phyloP scores from a whole-genome alignment of 2,113 vertebrate genomes.

The Bubo bubo region DNA sequence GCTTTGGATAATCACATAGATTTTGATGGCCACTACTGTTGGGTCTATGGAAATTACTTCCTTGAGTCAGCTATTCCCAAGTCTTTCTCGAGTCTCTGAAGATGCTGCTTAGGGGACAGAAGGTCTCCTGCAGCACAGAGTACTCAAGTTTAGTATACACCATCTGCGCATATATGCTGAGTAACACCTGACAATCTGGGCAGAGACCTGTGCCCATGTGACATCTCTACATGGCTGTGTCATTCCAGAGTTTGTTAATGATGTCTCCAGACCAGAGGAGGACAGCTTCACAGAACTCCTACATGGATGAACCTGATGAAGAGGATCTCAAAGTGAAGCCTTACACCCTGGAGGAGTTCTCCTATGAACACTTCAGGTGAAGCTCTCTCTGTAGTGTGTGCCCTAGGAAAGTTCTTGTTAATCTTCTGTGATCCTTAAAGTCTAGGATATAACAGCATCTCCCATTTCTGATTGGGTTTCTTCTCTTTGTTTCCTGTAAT shows the following conservation, averaged over 20 bases:
- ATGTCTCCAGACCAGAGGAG: slow-evolving; percentile 92
- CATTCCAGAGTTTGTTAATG: slow-evolving; percentile 83
- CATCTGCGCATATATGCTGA: background rate
- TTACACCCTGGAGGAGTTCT: slow-evolving; percentile 88
- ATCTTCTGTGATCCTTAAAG: background rate
- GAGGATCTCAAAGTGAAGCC: slow-evolving; percentile 72
- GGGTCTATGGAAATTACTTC: background rate
- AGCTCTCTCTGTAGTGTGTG: background rate
- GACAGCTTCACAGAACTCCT: slow-evolving; percentile 60
- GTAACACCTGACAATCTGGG: background rate
- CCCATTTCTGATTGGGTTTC: background rate
- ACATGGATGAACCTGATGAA: background rate
- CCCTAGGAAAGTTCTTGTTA: background rate
- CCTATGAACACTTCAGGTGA: slow-evolving; percentile 90
- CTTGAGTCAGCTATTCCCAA: background rate
- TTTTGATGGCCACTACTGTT: background rate
- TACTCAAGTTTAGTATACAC: background rate
- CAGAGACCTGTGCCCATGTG: background rate
- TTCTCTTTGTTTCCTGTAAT: background rate
- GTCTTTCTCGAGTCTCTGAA: background rate
- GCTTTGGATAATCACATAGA: background rate
- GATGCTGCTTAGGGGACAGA: background rate
- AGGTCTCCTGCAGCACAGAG: background rate
- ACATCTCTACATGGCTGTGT: background rate
- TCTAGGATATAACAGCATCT: background rate